Conservation (phyloP, 2,888 invertebrate species). For the Gnatocerus cornutus region DNA sequence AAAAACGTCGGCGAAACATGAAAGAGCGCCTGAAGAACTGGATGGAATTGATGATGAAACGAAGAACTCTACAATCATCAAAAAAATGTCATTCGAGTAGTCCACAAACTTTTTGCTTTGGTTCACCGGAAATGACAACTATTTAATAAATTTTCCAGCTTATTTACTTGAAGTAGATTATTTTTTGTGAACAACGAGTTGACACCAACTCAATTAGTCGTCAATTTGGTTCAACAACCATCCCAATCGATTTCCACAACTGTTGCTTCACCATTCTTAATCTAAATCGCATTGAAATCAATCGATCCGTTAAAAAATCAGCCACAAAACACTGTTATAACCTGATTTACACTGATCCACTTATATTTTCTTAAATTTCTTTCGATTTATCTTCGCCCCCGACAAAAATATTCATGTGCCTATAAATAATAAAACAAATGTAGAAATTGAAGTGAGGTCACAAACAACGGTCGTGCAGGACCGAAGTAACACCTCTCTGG, state of each 20-base stretch:
- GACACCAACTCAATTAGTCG: constrained; percentile 8
- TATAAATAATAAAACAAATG: constrained; percentile 48
- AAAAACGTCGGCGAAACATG: constrained; percentile 16
- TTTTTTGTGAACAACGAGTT: neutral
- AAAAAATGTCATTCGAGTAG: constrained; percentile 13
- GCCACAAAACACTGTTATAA: constrained; percentile 40
- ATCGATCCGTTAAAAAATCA: constrained; percentile 38
- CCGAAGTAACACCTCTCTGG: constrained; percentile 61
- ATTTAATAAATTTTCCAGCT: too few species aligned
- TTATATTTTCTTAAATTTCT: constrained; percentile 28
- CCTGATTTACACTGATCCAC: constrained; percentile 33
- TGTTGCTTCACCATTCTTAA: constrained; percentile 21
- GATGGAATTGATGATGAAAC: constrained; percentile 6
- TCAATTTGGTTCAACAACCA: constrained; percentile 24
- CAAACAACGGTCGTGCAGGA: constrained; percentile 61
- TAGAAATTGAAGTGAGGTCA: constrained; percentile 49
- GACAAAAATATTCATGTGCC: constrained; percentile 37
- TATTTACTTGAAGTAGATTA: neutral
- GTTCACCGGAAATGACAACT: too few species aligned
- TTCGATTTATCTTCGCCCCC: constrained; percentile 26
- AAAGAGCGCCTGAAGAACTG: constrained; percentile 12
- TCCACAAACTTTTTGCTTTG: too few species aligned
- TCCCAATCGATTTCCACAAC: constrained; percentile 35
- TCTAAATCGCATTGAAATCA: constrained; percentile 32
- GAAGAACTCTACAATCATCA: constrained; percentile 15